A percentile compares a stretch with the other conserved stretches of the same genome.
Evolutionary conservation across 1,140 invertebrate genomes (phyloP).

Genomic region (Elysia chlorotica): DNA sequence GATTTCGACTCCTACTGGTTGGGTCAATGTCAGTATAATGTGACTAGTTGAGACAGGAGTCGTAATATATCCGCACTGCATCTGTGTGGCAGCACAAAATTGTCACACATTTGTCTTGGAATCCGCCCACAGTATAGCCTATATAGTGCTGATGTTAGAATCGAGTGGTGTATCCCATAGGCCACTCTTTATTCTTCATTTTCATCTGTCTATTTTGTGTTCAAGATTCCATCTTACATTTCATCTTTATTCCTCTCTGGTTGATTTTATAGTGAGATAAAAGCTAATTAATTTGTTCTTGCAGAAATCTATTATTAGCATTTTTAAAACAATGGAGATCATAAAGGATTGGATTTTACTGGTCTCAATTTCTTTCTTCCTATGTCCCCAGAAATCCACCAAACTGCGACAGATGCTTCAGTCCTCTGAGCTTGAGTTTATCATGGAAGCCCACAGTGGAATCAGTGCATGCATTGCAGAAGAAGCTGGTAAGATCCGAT

Average conservation of each 20-base stretch:
- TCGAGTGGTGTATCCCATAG: too few relatives aligned
- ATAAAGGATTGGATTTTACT: too few relatives aligned
- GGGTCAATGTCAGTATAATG: too few relatives aligned
- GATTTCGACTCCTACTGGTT: too few relatives aligned
- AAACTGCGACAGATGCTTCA: slow-evolving; percentile 60
- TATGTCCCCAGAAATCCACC: slow-evolving; percentile 55
- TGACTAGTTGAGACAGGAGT: too few relatives aligned
- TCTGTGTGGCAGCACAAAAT: too few relatives aligned
- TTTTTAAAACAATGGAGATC: too few relatives aligned
- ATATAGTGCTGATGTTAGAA: too few relatives aligned
- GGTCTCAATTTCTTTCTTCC: slow-evolving; percentile 17
- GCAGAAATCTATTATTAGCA: not conserved
- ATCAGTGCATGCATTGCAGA: slow-evolving; percentile 64
- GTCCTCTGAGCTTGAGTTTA: slow-evolving; percentile 61
- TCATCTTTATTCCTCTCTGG: not conserved
- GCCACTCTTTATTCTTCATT: too few relatives aligned
- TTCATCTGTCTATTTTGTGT: not conserved
- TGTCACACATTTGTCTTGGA: too few relatives aligned
- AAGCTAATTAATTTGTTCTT: not conserved
- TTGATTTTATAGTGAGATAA: not conserved
- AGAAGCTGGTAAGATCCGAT: slow-evolving; percentile 59
- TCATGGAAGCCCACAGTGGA: slow-evolving; percentile 66
- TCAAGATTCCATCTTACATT: not conserved
- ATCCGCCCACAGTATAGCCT: too few relatives aligned
- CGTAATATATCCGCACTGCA: too few relatives aligned